Percentiles rank a stretch among this genome's conserved stretches.
phyloP scores from a whole-genome alignment of 2,888 invertebrate genomes.

The Himalopsyche japonica region DNA sequence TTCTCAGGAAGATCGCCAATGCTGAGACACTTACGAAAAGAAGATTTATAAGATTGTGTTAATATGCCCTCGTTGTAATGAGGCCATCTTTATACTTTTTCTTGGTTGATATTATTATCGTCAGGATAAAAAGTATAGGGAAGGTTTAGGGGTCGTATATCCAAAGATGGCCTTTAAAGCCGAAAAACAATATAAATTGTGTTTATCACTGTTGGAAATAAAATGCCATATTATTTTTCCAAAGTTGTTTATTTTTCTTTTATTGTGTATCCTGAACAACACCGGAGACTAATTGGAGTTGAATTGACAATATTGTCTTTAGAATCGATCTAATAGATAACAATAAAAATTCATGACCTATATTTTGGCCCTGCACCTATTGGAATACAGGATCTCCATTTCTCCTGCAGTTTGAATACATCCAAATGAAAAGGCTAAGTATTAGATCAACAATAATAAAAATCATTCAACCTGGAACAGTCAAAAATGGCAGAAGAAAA shows the following conservation, averaged over 20 bases:
- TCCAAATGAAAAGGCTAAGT: too few relatives aligned
- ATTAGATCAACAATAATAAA: too few relatives aligned
- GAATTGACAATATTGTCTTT: too few relatives aligned
- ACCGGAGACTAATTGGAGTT: neutral
- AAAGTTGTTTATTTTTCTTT: neutral
- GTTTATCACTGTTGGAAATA: constrained; percentile 12
- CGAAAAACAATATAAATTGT: constrained; percentile 3
- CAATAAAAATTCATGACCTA: too few relatives aligned
- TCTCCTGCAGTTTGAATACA: too few relatives aligned
- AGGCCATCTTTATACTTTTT: neutral
- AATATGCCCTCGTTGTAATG: neutral
- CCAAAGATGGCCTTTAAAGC: neutral
- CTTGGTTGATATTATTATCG: neutral
- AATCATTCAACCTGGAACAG: too few relatives aligned
- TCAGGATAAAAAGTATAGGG: neutral
- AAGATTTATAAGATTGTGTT: constrained; percentile 1
- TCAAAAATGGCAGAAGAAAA: too few relatives aligned
- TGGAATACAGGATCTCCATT: too few relatives aligned
- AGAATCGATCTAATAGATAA: too few relatives aligned
- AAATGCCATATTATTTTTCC: constrained; percentile 14
- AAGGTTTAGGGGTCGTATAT: neutral
- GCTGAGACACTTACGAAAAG: neutral
- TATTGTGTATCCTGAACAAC: neutral
- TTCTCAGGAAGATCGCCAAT: neutral
- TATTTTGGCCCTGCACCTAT: too few relatives aligned